Conservation (phyloP, 1,140 invertebrate genomes). For the Magallana gigas region DNA sequence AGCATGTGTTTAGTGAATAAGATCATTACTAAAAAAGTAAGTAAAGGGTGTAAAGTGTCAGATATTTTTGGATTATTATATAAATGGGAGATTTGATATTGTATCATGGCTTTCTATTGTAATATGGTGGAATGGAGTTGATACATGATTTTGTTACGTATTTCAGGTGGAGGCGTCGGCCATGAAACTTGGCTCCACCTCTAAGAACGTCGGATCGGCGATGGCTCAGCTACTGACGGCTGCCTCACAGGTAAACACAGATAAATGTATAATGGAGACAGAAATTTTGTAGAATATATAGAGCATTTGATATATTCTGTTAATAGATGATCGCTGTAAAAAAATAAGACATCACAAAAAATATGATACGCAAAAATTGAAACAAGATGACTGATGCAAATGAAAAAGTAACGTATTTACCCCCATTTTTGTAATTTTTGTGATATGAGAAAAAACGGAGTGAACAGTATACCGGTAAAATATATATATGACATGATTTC, state of each 20-base stretch:
- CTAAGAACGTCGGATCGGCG: constrained; percentile 84
- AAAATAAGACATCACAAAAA: not conserved
- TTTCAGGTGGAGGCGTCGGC: constrained; percentile 86
- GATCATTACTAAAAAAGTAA: not conserved
- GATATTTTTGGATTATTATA: too few relatives aligned
- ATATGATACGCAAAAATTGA: too few relatives aligned
- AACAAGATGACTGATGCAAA: too few relatives aligned
- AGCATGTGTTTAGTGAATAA: not conserved
- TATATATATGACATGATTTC: not conserved
- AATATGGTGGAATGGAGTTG: not conserved
- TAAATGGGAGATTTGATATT: too few relatives aligned
- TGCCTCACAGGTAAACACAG: constrained; percentile 83
- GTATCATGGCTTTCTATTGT: not conserved
- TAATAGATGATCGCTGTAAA: not conserved
- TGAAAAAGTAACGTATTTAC: too few relatives aligned
- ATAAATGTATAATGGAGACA: too few relatives aligned
- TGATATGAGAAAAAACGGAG: too few relatives aligned
- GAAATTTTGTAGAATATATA: too few relatives aligned
- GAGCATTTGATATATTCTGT: not conserved
- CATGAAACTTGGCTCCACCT: constrained; percentile 85
- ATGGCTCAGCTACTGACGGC: constrained; percentile 92
- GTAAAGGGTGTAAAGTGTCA: too few relatives aligned
- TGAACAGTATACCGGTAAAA: too few relatives aligned
- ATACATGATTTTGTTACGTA: too few relatives aligned
- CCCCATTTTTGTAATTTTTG: too few relatives aligned